These are phyloP conservation scores for Entomyzon cyanotis DNA, from an alignment of 2,113 vertebrate species.

Conservation along the genomic window DNA sequence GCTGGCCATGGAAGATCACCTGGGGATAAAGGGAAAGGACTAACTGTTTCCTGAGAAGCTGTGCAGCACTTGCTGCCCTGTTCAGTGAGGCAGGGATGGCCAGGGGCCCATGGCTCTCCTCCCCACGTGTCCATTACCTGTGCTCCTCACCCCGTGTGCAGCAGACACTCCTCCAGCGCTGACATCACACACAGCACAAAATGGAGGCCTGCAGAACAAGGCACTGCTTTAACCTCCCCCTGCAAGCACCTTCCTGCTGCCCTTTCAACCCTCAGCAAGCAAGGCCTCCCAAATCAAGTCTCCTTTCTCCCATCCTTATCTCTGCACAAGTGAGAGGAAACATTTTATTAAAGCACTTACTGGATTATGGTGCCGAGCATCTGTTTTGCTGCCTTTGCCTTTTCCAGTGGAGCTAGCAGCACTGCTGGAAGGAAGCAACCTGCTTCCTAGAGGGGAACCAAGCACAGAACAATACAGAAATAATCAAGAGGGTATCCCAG, in stretches of 20 bases:
- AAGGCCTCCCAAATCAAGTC: neutral
- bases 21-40: neutral
- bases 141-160: neutral
- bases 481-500: conserved; percentile 11
- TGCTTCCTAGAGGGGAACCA: conserved; percentile 65
- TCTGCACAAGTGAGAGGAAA: neutral
- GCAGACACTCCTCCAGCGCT: conserved; percentile 21
- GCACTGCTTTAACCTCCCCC: conserved; percentile 36
- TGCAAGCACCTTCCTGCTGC: neutral
- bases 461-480: conserved; percentile 42
- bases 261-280: neutral
- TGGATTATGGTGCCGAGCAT: conserved; percentile 57
- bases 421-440: conserved; percentile 64
- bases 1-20: neutral
- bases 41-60: neutral
- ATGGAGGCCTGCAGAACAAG: conserved; percentile 67
- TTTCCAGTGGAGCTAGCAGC: conserved; percentile 51
- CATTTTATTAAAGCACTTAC: conserved; percentile 46
- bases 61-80: neutral
- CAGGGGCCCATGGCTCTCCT: neutral
- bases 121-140: neutral
- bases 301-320: neutral
- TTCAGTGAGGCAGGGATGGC: neutral
- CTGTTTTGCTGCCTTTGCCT: conserved; percentile 56
- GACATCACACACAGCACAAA: conserved; percentile 60